phyloP scores from a whole-genome alignment of 1,140 invertebrate species.

The Leptonema lineaticorne region DNA sequence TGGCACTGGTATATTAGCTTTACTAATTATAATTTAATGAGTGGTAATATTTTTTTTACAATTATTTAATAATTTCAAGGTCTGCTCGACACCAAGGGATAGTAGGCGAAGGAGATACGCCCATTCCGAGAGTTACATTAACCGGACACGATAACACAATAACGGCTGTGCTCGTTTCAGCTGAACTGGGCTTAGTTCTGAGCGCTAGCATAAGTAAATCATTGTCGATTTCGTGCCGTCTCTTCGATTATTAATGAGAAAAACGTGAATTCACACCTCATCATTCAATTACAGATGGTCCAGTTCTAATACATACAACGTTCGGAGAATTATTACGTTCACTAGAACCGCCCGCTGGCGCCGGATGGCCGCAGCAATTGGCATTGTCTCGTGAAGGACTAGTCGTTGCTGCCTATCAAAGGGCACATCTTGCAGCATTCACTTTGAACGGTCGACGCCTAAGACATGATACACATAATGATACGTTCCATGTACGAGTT shows the following conservation, averaged over 20 bases:
- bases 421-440: slow-evolving; percentile 88
- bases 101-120: slow-evolving; percentile 92
- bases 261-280: slow-evolving; percentile 6
- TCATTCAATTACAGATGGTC: slow-evolving; percentile 70
- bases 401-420: slow-evolving; percentile 90
- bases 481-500: slow-evolving; percentile 84
- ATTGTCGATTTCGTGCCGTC: neutral
- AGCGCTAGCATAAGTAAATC: slow-evolving; percentile 84
- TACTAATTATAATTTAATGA: neutral
- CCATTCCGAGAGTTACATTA: slow-evolving; percentile 92
- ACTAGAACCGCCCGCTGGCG: slow-evolving; percentile 76
- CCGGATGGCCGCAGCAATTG: slow-evolving; percentile 86
- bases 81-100: slow-evolving; percentile 89
- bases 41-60: neutral
- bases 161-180: slow-evolving; percentile 92
- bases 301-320: slow-evolving; percentile 96
- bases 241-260: neutral
- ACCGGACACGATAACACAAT: slow-evolving; percentile 97
- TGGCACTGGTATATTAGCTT: slow-evolving; percentile 91
- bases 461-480: slow-evolving; percentile 87
- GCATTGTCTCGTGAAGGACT: slow-evolving; percentile 95
- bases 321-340: slow-evolving; percentile 95
- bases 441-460: slow-evolving; percentile 89
- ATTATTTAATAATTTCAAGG: slow-evolving; percentile 40
- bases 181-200: slow-evolving; percentile 96